Percentiles rank a stretch among this genome's conserved stretches.
Evolutionary conservation across 2,888 invertebrate species (phyloP).

Genomic region (Rhagium mordax): DNA sequence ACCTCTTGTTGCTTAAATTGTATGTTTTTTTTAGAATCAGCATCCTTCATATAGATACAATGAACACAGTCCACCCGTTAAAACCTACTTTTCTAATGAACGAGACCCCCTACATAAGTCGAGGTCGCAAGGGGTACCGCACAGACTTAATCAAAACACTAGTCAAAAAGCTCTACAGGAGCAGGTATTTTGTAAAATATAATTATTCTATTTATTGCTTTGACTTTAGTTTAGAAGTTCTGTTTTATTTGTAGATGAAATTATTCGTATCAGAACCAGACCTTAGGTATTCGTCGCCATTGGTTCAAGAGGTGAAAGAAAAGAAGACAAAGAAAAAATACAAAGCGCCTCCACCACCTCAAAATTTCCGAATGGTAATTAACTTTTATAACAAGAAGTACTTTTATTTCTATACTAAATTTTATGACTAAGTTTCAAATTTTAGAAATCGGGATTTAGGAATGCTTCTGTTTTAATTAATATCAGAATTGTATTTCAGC

Average conservation of each 20-base stretch:
- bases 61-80: conserved; percentile 40
- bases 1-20: not conserved
- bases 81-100: conserved; percentile 51
- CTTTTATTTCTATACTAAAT: too few species aligned
- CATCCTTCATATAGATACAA: conserved; percentile 30
- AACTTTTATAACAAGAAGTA: too few species aligned
- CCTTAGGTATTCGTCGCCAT: conserved; percentile 65
- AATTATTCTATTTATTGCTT: not conserved
- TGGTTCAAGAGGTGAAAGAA: conserved; percentile 68
- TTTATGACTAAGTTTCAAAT: not conserved
- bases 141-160: conserved; percentile 52
- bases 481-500: not conserved
- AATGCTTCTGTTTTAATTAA: not conserved
- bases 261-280: conserved; percentile 85
- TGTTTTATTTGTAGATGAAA: conserved; percentile 68
- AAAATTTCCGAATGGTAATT: conserved; percentile 42
- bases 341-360: conserved; percentile 81
- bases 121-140: conserved; percentile 47
- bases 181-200: conserved; percentile 36
- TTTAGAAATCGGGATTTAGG: not conserved
- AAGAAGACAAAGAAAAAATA: conserved; percentile 81
- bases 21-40: conserved; percentile 34
- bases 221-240: not conserved
- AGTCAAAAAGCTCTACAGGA: conserved; percentile 52
- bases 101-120: conserved; percentile 55